Evolutionary conservation across 2,888 invertebrate species (phyloP).

Genomic region (Dexiosoma caninum): DNA sequence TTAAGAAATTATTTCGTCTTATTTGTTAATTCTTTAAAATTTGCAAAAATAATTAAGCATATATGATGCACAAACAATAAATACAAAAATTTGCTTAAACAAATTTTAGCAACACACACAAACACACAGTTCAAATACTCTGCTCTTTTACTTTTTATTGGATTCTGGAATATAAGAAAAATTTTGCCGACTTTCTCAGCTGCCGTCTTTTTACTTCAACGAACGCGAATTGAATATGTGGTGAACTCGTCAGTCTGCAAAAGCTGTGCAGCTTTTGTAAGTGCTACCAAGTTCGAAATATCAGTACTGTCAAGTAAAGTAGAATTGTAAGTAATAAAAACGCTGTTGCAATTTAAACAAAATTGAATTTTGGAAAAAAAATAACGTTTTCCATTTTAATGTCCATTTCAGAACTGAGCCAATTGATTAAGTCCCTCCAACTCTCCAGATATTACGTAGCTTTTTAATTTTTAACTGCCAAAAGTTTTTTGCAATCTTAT

Average conservation of each 20-base stretch:
- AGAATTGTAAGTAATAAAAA: not conserved
- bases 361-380: too few relatives aligned
- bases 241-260: constrained; percentile 37
- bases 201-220: constrained; percentile 60
- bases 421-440: too few relatives aligned
- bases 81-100: constrained; percentile 47
- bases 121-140: constrained; percentile 65
- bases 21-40: constrained; percentile 16
- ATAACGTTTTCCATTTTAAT: too few relatives aligned
- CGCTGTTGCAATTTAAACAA: too few relatives aligned
- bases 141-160: constrained; percentile 57
- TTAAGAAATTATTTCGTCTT: constrained; percentile 15
- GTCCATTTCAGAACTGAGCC: too few relatives aligned
- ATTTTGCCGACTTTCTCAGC: constrained; percentile 50
- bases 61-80: constrained; percentile 35
- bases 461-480: too few relatives aligned
- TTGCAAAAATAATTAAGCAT: constrained; percentile 40
- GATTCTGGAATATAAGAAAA: constrained; percentile 51
- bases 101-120: constrained; percentile 52
- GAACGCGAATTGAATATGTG: constrained; percentile 53
- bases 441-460: too few relatives aligned
- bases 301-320: not conserved
- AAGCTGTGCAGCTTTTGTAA: constrained; percentile 27
- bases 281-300: constrained; percentile 6
- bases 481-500: too few relatives aligned